phyloP scores from a whole-genome alignment of 2,113 vertebrate species.

The Crotalus helleri region DNA sequence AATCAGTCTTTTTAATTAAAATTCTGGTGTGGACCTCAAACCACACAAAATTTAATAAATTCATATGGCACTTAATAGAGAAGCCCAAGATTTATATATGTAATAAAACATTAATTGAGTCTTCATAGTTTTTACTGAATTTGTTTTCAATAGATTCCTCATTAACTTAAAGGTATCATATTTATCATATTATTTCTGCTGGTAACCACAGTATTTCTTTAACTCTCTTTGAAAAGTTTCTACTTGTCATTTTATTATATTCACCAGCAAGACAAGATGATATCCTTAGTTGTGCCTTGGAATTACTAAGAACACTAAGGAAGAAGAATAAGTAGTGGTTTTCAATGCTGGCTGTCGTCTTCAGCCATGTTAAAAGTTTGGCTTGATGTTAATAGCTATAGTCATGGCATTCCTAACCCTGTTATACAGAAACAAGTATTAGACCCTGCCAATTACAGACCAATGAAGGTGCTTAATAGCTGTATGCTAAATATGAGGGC shows the following conservation, averaged over 20 bases:
- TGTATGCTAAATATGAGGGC: background rate
- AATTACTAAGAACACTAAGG: background rate
- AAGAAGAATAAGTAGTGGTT: background rate
- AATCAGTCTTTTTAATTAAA: conserved; percentile 59
- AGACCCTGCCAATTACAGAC: background rate
- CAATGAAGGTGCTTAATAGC: background rate
- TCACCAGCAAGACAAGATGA: background rate
- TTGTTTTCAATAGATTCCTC: conserved; percentile 59
- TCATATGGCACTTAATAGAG: conserved; percentile 66
- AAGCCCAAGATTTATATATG: conserved; percentile 66
- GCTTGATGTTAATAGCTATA: background rate
- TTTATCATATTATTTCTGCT: conserved; percentile 51
- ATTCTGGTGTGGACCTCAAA: conserved; percentile 63
- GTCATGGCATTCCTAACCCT: background rate
- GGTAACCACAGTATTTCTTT: conserved; percentile 44
- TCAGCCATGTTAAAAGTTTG: background rate
- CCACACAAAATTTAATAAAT: conserved; percentile 69
- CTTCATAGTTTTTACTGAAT: conserved; percentile 56
- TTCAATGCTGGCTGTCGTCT: background rate
- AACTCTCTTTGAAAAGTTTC: conserved; percentile 31
- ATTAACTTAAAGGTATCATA: conserved; percentile 55
- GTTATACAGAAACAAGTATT: background rate
- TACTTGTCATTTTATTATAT: background rate
- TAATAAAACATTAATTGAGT: conserved; percentile 64
- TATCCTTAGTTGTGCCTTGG: background rate